Evolutionary conservation across 2,888 invertebrate species (phyloP), one percentile per base, ranked within the genome.

Genomic region (Pterostichus madidus): DNA sequence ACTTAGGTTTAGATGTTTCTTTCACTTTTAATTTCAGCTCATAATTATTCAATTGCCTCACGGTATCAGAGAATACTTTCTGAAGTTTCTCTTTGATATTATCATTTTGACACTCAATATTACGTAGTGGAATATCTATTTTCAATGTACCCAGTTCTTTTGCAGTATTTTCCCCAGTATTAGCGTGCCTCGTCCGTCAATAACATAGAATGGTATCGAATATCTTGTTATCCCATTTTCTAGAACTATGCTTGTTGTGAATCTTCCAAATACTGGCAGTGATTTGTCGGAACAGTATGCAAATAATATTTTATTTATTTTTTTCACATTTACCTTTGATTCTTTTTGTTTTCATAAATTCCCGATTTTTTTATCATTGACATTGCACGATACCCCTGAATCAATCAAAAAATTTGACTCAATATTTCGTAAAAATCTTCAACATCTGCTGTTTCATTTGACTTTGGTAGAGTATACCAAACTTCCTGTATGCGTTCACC

Each of bases 111-210:
- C 15, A n/a, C 13, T 64, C 64, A 35, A 64, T 64, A 13, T 64
- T 64, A 2, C 39, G 35, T 64, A 64, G n/a, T 64, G 64, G 64
- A n/a, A 61, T 7, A 5, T 35, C 64, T 13, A 35, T n/a, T 64
- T 64, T 64, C 32, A 39, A 64, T 15, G 35, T 64, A n/a, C 64
- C 64, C 17, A 35, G n/a, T 35, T 32, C 13, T 64, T n/a, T 64
- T 13, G 64, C 35, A 13, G 64, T 64, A 1, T 13, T 35, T 39
- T 64, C 2, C 64, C 64, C 11, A 35, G 6, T 13, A 64, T 64
- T 2, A 15, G 53, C 8, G 8, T 17, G 7, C 53, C 53, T 13
- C 8, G 53, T 3, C 8, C n/a, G 7, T 53, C 8, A 35, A 64
- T 4, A 13, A 64, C n/a, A 13, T 64, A 64, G 32, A 64, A 64